phyloP scores from a whole-genome alignment of 2,888 invertebrate species.

The Geotrupes spiniger region DNA sequence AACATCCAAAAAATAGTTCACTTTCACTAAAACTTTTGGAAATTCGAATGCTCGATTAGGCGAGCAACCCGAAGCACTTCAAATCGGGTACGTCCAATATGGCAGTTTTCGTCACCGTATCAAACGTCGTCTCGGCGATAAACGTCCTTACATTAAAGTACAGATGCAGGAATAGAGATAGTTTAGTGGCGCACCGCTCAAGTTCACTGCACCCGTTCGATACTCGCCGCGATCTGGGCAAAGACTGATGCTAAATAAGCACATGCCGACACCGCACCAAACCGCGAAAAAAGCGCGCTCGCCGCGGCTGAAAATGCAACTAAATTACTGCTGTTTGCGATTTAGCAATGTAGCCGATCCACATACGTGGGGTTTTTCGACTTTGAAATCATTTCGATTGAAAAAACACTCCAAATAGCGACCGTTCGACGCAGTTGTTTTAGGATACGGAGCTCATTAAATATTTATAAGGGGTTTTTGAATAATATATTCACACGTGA shows the following conservation, averaged over 20 bases:
- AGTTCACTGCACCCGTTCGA: constrained; percentile 29
- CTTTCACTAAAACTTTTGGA: constrained; percentile 27
- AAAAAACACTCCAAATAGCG: no score
- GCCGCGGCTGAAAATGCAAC: constrained; percentile 30
- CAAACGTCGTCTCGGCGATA: no score
- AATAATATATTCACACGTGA: no score
- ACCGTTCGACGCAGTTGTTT: no score
- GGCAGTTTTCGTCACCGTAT: background rate
- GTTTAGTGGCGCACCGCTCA: constrained; percentile 28
- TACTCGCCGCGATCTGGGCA: constrained; percentile 28
- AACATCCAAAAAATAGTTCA: constrained; percentile 20
- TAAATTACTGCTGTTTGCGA: constrained; percentile 30
- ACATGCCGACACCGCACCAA: constrained; percentile 31
- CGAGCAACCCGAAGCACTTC: constrained; percentile 22
- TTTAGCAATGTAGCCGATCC: constrained; percentile 16
- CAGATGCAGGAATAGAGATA: background rate
- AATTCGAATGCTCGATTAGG: constrained; percentile 25
- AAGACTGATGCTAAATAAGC: constrained; percentile 29
- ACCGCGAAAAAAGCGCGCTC: constrained; percentile 29
- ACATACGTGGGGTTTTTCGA: background rate
- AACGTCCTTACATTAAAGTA: no score
- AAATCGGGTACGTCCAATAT: constrained; percentile 1
- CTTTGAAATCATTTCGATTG: no score
- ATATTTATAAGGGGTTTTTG: no score
- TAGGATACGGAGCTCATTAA: no score